Conservation (phyloP, 2,113 vertebrate genomes). For the Crotophaga sulcirostris region DNA sequence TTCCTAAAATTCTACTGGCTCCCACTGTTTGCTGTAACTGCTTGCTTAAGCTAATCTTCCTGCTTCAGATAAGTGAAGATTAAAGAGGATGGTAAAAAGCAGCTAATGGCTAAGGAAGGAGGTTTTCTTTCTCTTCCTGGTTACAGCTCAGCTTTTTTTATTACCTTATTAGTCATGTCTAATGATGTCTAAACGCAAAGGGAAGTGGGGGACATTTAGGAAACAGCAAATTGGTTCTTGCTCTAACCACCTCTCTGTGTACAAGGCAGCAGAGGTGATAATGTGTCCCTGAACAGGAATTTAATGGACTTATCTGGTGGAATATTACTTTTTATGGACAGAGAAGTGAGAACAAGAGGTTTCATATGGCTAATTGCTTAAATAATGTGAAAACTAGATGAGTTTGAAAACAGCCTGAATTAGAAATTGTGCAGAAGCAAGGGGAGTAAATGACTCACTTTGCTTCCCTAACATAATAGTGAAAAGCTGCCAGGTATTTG, state of each 20-base stretch:
- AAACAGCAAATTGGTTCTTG: not conserved
- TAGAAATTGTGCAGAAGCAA: not conserved
- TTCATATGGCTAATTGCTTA: not conserved
- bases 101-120: not conserved
- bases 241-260: not conserved
- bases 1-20: not conserved
- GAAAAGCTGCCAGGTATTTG: not conserved
- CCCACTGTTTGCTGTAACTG: not conserved
- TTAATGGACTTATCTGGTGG: not conserved
- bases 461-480: not conserved
- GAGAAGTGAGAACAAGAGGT: not conserved
- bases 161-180: not conserved
- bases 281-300: not conserved
- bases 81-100: not conserved
- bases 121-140: not conserved
- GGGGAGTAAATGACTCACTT: not conserved
- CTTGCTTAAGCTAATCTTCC: not conserved
- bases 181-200: not conserved
- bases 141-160: not conserved
- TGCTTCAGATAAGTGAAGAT: not conserved
- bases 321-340: not conserved
- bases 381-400: not conserved
- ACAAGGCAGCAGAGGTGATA: not conserved
- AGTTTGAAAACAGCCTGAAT: not conserved
- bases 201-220: not conserved